phyloP scores from a whole-genome alignment of 2,797 vertebrate species.

The Carapus acus region DNA sequence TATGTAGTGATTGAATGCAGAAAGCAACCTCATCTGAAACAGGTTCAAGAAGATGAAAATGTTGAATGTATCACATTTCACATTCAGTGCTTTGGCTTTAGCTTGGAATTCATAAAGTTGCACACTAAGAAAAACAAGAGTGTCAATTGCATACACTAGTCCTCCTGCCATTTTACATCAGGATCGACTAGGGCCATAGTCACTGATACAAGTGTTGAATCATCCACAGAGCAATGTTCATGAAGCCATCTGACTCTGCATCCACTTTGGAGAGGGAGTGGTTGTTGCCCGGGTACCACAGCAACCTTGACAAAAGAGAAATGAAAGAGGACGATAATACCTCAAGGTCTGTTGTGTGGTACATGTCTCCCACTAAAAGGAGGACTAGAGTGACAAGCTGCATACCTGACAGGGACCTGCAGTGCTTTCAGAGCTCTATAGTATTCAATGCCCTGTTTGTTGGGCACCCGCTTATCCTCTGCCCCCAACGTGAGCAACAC shows the following conservation, averaged over 20 bases:
- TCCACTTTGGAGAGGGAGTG: conserved; percentile 87
- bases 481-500: conserved; percentile 88
- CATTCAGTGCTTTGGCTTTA: conserved; percentile 52
- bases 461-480: conserved; percentile 88
- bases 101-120: conserved; percentile 17
- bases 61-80: conserved; percentile 28
- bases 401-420: conserved; percentile 83
- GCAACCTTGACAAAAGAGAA: conserved; percentile 73
- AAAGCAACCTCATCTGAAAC: conserved; percentile 4
- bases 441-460: conserved; percentile 89
- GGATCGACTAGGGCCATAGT: conserved; percentile 19
- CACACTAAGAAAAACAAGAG: conserved; percentile 17
- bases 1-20: not conserved
- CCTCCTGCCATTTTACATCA: conserved; percentile 13
- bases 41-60: conserved; percentile 7
- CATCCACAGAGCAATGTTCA: conserved; percentile 89
- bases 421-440: conserved; percentile 84
- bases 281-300: conserved; percentile 89
- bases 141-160: conserved; percentile 7
- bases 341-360: conserved; percentile 2
- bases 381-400: conserved; percentile 12
- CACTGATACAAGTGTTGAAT: conserved; percentile 73
- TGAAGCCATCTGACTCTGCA: conserved; percentile 89
- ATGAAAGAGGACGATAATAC: conserved; percentile 23
- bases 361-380: conserved; percentile 6